Conservation (phyloP, 2,797 vertebrate genomes). For the Mareca penelope region DNA sequence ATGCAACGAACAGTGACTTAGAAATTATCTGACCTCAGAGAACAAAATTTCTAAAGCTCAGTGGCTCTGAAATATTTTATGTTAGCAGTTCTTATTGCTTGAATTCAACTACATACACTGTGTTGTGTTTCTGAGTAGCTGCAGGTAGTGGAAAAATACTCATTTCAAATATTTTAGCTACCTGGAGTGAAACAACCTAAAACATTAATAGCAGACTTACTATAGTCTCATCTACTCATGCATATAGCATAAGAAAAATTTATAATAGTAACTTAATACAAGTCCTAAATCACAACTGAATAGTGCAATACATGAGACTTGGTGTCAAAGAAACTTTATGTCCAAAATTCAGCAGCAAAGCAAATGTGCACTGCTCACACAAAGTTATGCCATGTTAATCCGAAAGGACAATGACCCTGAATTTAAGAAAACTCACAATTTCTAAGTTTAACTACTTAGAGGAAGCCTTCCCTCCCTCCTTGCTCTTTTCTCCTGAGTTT, state of each 20-base stretch:
- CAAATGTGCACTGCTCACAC: not conserved
- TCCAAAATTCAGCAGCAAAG: not conserved
- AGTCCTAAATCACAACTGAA: not conserved
- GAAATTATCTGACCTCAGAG: not conserved
- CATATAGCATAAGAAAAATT: not conserved
- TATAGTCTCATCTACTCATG: not conserved
- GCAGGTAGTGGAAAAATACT: not conserved
- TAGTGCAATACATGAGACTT: not conserved
- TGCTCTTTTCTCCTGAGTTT: not conserved
- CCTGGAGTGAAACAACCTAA: constrained; percentile 24
- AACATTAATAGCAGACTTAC: constrained; percentile 6
- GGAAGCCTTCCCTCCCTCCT: not conserved
- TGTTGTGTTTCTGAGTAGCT: not conserved
- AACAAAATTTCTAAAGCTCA: not conserved
- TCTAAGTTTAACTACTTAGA: not conserved
- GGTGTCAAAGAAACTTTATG: not conserved
- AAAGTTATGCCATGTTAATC: not conserved
- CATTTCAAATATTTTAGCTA: constrained; percentile 54
- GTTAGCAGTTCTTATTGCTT: not conserved
- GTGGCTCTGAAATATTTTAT: not conserved
- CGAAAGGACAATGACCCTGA: not conserved
- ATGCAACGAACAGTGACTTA: not conserved
- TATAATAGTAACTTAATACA: not conserved
- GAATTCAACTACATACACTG: not conserved
- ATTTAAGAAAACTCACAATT: not conserved